These are phyloP conservation scores for Picathartes gymnocephalus DNA, from an alignment of 2,113 vertebrate species.

Conservation along the genomic window DNA sequence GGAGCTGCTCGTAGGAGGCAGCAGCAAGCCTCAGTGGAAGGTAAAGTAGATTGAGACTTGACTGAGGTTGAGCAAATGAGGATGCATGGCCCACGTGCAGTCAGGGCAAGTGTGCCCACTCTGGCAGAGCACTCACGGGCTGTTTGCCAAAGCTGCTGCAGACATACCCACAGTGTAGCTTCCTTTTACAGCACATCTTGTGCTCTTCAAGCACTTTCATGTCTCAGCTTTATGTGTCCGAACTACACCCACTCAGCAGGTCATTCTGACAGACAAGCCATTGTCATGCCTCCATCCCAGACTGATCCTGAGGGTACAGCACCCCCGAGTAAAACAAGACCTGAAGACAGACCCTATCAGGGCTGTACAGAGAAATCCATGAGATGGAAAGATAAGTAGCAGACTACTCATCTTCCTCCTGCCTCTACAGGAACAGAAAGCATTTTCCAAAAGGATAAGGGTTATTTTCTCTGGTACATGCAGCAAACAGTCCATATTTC, in stretches of 20 bases:
- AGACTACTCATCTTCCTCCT: neutral
- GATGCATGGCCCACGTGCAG: accelerated
- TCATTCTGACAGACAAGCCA: neutral
- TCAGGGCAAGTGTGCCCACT: neutral
- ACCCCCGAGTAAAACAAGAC: neutral
- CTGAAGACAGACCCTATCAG: neutral
- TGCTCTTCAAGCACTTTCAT: neutral
- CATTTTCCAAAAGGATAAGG: neutral
- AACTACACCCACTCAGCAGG: neutral
- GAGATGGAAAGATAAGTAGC: neutral
- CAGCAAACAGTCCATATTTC: neutral
- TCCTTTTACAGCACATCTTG: neutral
- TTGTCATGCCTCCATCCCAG: neutral
- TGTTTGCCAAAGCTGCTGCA: neutral
- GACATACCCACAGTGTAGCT: accelerated
- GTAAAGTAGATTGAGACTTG: neutral
- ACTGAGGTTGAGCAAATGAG: neutral
- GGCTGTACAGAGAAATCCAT: neutral
- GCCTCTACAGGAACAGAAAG: neutral
- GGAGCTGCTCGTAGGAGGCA: neutral
- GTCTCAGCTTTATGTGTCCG: neutral
- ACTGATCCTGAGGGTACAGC: neutral
- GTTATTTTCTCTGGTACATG: neutral
- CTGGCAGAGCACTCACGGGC: neutral
- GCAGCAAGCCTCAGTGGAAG: neutral